Conservation (phyloP, 2,888 invertebrate species). For the Drosophila mayaguana region DNA sequence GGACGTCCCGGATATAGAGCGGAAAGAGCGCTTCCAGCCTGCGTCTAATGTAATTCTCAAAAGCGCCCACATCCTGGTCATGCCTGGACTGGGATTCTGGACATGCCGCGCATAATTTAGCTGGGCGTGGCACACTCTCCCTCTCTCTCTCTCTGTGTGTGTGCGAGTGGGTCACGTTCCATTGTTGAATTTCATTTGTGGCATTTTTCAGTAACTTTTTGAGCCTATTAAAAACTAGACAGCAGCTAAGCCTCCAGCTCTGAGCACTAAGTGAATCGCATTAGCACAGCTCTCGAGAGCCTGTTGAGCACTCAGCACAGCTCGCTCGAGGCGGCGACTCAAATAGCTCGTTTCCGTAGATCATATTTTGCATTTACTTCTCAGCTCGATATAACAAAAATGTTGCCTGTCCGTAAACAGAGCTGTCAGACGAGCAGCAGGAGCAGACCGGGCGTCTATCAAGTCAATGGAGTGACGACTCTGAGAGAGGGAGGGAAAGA, state of each 20-base stretch:
- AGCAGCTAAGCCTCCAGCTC: neutral
- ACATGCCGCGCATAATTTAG: conserved; percentile 43
- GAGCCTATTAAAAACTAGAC: conserved; percentile 31
- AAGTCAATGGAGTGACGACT: conserved; percentile 18
- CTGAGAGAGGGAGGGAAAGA: neutral
- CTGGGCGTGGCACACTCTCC: conserved; percentile 14
- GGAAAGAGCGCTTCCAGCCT: neutral
- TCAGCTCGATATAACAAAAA: conserved; percentile 32
- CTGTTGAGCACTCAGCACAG: conserved; percentile 16
- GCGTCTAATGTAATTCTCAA: conserved; percentile 14
- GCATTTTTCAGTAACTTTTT: conserved; percentile 16
- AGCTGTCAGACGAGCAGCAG: conserved; percentile 6
- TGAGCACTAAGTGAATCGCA: conserved; percentile 45
- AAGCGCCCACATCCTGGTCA: conserved; percentile 24
- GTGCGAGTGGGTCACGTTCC: conserved; percentile 49
- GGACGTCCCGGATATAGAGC: neutral
- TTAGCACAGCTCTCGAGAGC: conserved; percentile 42
- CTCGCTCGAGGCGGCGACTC: conserved; percentile 8
- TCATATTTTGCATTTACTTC: conserved; percentile 19
- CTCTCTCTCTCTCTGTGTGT: conserved; percentile 7
- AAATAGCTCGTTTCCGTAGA: neutral
- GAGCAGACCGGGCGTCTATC: conserved; percentile 16
- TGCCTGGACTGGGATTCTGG: conserved; percentile 27
- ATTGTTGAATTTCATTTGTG: conserved; percentile 42
- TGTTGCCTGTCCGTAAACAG: conserved; percentile 16